Evolutionary conservation across 2,797 vertebrate species (phyloP).

Genomic region (Amniataba percoides): DNA sequence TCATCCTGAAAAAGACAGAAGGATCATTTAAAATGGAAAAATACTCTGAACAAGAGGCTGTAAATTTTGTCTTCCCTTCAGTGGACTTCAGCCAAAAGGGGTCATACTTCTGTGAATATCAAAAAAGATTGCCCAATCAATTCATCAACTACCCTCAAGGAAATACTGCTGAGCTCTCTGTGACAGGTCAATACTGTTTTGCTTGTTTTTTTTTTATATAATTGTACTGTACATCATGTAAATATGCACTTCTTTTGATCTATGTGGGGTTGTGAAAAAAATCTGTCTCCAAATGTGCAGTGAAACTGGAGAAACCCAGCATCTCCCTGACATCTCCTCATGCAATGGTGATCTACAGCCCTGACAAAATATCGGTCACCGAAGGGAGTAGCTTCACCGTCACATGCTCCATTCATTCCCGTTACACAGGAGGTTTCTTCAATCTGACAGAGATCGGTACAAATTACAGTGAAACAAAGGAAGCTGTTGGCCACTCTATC

Average conservation of each 20-base stretch:
- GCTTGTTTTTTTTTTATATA: neutral
- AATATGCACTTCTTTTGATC: neutral
- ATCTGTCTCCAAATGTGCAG: slow-evolving; percentile 56
- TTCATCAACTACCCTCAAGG: slow-evolving; percentile 73
- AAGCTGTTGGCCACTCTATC: slow-evolving; percentile 64
- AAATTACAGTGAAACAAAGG: slow-evolving; percentile 28
- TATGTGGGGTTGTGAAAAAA: neutral
- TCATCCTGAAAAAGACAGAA: slow-evolving; percentile 60
- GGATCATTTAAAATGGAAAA: slow-evolving; percentile 62
- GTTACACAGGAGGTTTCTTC: slow-evolving; percentile 72
- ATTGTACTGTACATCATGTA: neutral
- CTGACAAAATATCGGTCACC: slow-evolving; percentile 68
- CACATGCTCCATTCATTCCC: slow-evolving; percentile 75
- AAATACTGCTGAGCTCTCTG: slow-evolving; percentile 53
- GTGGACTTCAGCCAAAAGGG: slow-evolving; percentile 70
- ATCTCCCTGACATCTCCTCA: slow-evolving; percentile 74
- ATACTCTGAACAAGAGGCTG: slow-evolving; percentile 60
- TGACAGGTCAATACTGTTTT: slow-evolving; percentile 60
- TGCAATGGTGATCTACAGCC: slow-evolving; percentile 66
- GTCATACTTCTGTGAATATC: slow-evolving; percentile 81
- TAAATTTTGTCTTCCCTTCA: slow-evolving; percentile 60
- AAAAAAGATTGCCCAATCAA: slow-evolving; percentile 67
- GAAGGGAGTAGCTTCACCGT: slow-evolving; percentile 76
- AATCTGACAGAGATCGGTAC: slow-evolving; percentile 56
- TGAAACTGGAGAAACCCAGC: slow-evolving; percentile 73